Evolutionary conservation across 2,888 invertebrate genomes (phyloP), one percentile per base, ranked within the genome.

Genomic region (Acleris laterana): DNA sequence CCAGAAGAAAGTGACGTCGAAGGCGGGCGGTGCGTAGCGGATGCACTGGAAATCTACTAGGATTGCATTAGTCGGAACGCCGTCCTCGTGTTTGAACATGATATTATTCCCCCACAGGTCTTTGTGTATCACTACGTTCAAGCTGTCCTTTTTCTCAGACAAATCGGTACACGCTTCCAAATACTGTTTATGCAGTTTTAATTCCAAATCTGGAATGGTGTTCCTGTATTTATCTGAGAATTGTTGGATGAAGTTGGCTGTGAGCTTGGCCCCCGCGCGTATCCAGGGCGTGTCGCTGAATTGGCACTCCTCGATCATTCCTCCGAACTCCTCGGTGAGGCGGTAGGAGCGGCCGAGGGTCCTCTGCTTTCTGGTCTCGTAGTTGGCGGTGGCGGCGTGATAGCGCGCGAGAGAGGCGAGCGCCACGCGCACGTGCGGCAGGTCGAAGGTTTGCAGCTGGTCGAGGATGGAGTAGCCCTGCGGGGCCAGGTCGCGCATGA

Each of bases 61-160:
- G 2, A 91, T 32, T 0, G 86, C 84, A 44, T 82, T 82, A 1
- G 53, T 72, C 1, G 89, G 89, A 0, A 68, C 70, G 1, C 75
- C 77, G 7, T 76, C 71, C 0, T 80, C 75, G 59, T 90, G 86
- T 62, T 81, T 82, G 57, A 88, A 92, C 79, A 92, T 80, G 1
- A 92, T 82, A 63, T 92, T 92, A 62, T 89, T 89, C 0, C 77
- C 74, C 92, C 92, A 92, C 28, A 91, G 63, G 60, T 92, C 92
- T 57, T 84, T 89, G 61, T 92, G 92, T 3, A 87, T 69, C 4
- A 89, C 66, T 0, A 88, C 84, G 59, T 92, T 92, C 0, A 90
- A 67, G 2, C 84, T 84, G 1, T 75, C 77, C 9, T 79, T 71
- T 7, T 79, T 74, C 13, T 82, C 80, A 11, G 68, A 74, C 6